Base-by-base conservation (phyloP, 2,888 invertebrate genomes). In the Metellina segmentata region DNA sequence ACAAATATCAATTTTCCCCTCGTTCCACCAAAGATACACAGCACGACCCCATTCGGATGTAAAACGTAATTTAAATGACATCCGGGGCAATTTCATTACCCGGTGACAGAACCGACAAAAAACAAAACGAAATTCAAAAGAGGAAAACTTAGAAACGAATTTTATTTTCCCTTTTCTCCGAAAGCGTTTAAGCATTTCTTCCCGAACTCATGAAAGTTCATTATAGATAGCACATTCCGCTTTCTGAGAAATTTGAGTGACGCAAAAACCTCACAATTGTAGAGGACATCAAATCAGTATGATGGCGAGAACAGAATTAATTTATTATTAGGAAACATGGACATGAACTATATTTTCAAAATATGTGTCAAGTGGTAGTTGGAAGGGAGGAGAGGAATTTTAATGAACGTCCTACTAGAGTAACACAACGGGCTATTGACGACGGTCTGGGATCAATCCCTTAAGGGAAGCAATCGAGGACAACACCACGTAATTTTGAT, bases 41-140 rank as follows among this genome's bases (percentile, higher is more conserved):
- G 34, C 51, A 77, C 77, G n/a, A 77, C 51, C 51, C 52, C 77
- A 77, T 77, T 77, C 51, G 51, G 49, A 77, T 52, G 77, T 77
- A 77, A 77, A 77, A 77, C 51, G 77, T 77, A 77, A 77, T 77
- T 77, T 77, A n/a, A 52, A n/a, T 51, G 52, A 77, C 52, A 52
- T 51, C 77, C 77, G 51, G 20, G 52, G 51, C 77, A 52, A 77
- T 77, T 77, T 77, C 9, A 74, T 20, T 20, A 20, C 48, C 48
- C 74, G 48, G 13, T 8, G 20, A 9, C 1, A 1, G 19, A 2
- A 13, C 11, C 20, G 7, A 8, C 72, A 72, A 72, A 16, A 13
- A 69, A 69, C 11, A 69, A 69, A 72, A 11, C 19, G 20, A 20
- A 72, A n/a, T 72, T 20, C 16, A 72, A 5, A n/a, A 0, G 20